Evolutionary conservation across 2,797 vertebrate species (phyloP).

Genomic region (Micropoecilia bifurca): DNA sequence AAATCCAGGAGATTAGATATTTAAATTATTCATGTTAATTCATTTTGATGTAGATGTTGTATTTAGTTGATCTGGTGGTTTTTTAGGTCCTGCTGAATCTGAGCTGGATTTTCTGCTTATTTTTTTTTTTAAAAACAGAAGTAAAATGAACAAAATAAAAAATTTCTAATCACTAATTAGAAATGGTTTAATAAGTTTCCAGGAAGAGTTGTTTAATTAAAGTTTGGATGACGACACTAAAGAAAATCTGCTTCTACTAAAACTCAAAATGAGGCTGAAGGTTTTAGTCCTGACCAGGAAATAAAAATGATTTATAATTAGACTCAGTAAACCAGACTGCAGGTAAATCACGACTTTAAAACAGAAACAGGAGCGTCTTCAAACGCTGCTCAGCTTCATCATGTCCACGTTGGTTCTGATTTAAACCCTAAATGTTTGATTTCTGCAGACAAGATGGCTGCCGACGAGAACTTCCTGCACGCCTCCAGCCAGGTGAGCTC

Average conservation of each 20-base stretch:
- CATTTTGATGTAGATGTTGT: not conserved
- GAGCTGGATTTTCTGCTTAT: too few species aligned
- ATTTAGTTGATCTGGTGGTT: not conserved
- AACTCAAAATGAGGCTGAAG: not conserved
- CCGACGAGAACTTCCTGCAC: conserved; percentile 67
- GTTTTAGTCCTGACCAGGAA: not conserved
- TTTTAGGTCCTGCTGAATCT: not conserved
- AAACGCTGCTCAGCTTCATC: not conserved
- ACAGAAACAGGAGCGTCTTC: not conserved
- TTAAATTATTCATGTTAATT: not conserved
- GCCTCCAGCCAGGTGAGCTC: conserved; percentile 57
- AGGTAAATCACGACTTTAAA: not conserved
- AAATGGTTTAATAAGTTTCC: not conserved
- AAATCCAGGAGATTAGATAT: not conserved
- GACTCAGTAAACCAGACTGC: not conserved
- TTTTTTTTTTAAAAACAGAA: not conserved
- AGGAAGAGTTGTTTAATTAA: not conserved
- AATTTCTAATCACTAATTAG: not conserved
- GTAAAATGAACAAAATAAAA: not conserved
- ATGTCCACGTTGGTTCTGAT: not conserved
- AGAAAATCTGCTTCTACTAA: not conserved
- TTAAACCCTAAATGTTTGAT: not conserved
- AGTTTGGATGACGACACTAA: not conserved
- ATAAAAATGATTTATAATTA: not conserved
- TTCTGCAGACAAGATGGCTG: conserved; percentile 61